phyloP scores from a whole-genome alignment of 2,113 vertebrate species.

The Agapornis roseicollis region DNA sequence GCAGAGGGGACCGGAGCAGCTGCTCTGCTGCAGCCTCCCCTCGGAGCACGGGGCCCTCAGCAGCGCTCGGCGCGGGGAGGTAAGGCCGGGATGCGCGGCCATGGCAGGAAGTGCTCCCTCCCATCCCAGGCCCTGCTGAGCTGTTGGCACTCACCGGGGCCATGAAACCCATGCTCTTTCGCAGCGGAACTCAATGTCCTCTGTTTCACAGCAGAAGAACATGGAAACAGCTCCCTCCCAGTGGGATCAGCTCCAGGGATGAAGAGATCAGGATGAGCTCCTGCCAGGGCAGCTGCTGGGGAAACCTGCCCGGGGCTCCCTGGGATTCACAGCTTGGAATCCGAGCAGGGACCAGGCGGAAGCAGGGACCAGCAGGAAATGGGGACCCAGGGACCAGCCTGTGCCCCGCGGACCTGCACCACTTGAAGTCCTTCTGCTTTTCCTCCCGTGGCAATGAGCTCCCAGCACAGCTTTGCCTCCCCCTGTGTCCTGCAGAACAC shows the following conservation, averaged over 20 bases:
- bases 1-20: not conserved
- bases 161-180: not conserved
- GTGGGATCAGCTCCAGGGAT: not conserved
- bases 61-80: not conserved
- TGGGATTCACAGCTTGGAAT: not conserved
- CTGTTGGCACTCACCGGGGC: not conserved
- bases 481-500: fast-evolving
- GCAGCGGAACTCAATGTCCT: not conserved
- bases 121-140: not conserved
- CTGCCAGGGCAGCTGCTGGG: not conserved
- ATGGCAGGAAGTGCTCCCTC: not conserved
- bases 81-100: not conserved
- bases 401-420: no score
- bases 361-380: no score
- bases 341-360: not conserved
- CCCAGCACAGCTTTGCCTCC: not conserved
- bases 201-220: not conserved
- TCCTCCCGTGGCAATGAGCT: not conserved
- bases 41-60: not conserved
- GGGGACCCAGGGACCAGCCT: not conserved
- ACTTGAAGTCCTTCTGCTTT: not conserved
- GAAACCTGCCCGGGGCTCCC: not conserved
- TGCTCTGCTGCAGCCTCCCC: not conserved
- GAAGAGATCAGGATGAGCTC: not conserved
- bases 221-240: not conserved